Evolutionary conservation across 2,797 vertebrate species (phyloP).

Genomic region (Tamandua tetradactyla): DNA sequence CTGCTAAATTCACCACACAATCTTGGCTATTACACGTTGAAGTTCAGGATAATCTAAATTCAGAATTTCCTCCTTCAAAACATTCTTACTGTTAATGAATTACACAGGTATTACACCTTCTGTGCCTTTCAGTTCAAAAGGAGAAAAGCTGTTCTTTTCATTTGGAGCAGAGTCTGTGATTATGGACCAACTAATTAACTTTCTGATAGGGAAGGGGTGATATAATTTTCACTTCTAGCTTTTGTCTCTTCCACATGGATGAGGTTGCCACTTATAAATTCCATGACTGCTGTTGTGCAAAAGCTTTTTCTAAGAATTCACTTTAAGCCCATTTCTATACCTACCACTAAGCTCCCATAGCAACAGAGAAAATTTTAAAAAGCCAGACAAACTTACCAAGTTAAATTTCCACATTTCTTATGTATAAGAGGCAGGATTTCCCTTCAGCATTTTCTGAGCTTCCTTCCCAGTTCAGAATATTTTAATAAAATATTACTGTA

Average conservation of each 20-base stretch:
- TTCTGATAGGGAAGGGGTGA: slow-evolving; percentile 62
- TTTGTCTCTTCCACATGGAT: slow-evolving; percentile 53
- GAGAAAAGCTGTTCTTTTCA: slow-evolving; percentile 15
- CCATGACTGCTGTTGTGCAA: slow-evolving; percentile 58
- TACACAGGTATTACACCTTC: slow-evolving; percentile 14
- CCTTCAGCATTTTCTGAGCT: slow-evolving; percentile 73
- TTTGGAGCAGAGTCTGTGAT: slow-evolving; percentile 62
- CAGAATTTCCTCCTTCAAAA: slow-evolving; percentile 54
- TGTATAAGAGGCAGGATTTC: slow-evolving; percentile 76
- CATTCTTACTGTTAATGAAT: slow-evolving; percentile 46
- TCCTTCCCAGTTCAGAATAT: slow-evolving; percentile 75
- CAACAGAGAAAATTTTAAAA: slow-evolving; percentile 77
- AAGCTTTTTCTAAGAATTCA: slow-evolving; percentile 75
- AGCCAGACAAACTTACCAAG: slow-evolving; percentile 71
- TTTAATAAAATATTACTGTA: slow-evolving; percentile 81
- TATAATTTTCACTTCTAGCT: slow-evolving; percentile 70
- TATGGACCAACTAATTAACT: slow-evolving; percentile 68
- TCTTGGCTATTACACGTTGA: background rate
- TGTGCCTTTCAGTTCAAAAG: slow-evolving; percentile 53
- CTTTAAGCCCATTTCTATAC: slow-evolving; percentile 77
- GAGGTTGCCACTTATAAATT: slow-evolving; percentile 56
- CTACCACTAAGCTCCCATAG: slow-evolving; percentile 78
- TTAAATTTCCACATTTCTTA: slow-evolving; percentile 78
- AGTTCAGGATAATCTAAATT: slow-evolving; percentile 61
- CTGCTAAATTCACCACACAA: slow-evolving; percentile 1